Percentiles rank a stretch among this genome's conserved stretches.
These are phyloP conservation scores for Scrobipalpa costella DNA, from an alignment of 2,888 invertebrate genomes.

Conservation along the genomic window DNA sequence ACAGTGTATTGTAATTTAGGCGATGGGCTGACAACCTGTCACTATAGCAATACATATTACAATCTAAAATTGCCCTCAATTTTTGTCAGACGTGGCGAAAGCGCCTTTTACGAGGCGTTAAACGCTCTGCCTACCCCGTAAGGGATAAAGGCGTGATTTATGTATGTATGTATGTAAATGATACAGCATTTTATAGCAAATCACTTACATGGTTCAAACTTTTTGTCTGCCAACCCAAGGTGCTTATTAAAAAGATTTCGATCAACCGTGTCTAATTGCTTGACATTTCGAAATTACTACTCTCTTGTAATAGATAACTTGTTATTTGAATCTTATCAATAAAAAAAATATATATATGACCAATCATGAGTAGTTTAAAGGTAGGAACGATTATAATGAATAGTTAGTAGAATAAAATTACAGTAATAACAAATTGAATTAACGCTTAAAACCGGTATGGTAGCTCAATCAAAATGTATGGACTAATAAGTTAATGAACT, in stretches of 20 bases:
- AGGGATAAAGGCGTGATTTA: too few species aligned
- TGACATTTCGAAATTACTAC: conserved; percentile 1
- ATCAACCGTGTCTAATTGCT: conserved; percentile 14
- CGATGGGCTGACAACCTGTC: too few species aligned
- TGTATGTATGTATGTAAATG: background rate
- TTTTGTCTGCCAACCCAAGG: conserved; percentile 28
- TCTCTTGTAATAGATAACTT: conserved; percentile 12
- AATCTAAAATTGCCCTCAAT: too few species aligned
- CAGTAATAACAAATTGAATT: conserved; percentile 8
- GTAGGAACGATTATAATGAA: background rate
- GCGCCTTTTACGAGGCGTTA: too few species aligned
- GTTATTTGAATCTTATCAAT: conserved; percentile 7
- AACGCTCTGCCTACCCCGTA: too few species aligned
- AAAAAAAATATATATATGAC: background rate
- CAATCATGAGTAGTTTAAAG: background rate
- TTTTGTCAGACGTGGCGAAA: too few species aligned
- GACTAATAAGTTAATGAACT: conserved; percentile 3
- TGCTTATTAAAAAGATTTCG: conserved; percentile 20
- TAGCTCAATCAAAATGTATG: conserved; percentile 5
- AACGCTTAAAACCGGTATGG: background rate
- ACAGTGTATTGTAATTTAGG: too few species aligned
- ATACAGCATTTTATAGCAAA: background rate
- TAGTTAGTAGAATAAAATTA: background rate
- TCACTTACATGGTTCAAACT: background rate
- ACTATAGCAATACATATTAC: too few species aligned